Conservation (phyloP, 2,113 vertebrate species). For the Micronycteris hirsuta region DNA sequence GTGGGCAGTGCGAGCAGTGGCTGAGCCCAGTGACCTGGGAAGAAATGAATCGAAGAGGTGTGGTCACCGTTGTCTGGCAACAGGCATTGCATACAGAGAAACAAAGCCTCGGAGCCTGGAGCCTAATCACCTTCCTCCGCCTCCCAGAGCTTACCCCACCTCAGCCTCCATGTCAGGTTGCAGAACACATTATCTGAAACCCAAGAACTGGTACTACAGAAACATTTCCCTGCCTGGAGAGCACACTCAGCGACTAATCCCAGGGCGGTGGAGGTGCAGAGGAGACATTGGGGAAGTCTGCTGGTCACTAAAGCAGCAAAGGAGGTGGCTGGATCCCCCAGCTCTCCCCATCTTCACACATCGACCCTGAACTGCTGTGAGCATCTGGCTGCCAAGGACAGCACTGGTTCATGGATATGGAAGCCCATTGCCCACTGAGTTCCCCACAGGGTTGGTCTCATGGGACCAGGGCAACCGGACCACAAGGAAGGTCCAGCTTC, state of each 20-base stretch:
- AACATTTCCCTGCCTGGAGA: too few relatives aligned
- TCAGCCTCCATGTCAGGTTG: too few relatives aligned
- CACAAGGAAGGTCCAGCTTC: background rate
- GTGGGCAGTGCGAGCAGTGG: too few relatives aligned
- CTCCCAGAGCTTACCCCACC: too few relatives aligned
- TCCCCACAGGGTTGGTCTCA: background rate
- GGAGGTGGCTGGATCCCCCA: background rate
- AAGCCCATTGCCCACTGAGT: background rate
- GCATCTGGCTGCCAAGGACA: background rate
- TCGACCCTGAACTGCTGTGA: background rate
- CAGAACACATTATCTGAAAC: too few relatives aligned
- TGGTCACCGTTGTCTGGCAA: too few relatives aligned
- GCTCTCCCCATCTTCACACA: background rate
- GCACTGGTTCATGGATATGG: background rate
- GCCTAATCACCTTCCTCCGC: too few relatives aligned
- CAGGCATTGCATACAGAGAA: too few relatives aligned
- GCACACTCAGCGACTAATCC: background rate
- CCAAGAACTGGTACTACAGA: too few relatives aligned
- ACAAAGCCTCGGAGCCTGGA: too few relatives aligned
- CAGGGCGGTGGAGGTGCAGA: background rate
- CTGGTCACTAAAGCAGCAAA: background rate
- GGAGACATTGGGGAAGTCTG: background rate
- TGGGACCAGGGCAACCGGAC: background rate
- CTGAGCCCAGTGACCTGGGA: too few relatives aligned
- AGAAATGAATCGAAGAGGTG: too few relatives aligned